Percentiles rank a stretch among this genome's conserved stretches.
These are phyloP conservation scores for Linurgus olivaceus DNA, from an alignment of 2,797 vertebrate species.

Conservation along the genomic window DNA sequence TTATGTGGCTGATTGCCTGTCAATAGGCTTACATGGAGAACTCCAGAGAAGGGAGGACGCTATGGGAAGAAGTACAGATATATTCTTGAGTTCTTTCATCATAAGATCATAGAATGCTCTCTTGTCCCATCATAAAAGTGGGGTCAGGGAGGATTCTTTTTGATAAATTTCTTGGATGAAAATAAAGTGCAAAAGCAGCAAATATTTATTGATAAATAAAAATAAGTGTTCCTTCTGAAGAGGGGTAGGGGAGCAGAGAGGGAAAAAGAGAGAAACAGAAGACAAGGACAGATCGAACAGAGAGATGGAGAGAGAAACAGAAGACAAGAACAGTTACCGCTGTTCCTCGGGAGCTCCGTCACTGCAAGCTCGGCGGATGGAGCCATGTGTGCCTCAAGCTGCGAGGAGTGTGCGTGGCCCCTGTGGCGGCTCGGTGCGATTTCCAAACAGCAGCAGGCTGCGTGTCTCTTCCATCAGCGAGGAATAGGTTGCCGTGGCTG, in stretches of 20 bases:
- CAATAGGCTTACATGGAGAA: neutral
- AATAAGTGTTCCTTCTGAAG: neutral
- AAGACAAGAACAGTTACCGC: no score
- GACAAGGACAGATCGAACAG: neutral
- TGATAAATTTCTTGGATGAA: neutral
- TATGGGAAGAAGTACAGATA: neutral
- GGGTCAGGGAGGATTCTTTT: neutral
- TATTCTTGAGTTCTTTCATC: neutral
- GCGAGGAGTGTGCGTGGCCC: no score
- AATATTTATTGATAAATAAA: neutral
- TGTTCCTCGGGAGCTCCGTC: neutral
- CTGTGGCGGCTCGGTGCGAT: neutral
- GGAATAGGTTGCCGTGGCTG: neutral
- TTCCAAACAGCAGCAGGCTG: neutral
- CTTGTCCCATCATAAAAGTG: neutral
- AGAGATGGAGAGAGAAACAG: neutral
- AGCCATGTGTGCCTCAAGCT: neutral
- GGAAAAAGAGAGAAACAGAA: neutral
- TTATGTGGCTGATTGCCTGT: neutral
- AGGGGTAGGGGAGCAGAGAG: neutral
- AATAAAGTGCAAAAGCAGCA: neutral
- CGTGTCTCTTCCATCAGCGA: neutral
- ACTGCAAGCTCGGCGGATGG: neutral
- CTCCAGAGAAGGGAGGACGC: neutral
- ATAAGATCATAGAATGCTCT: neutral